Conservation (phyloP, 2,113 vertebrate genomes). For the Peromyscus californicus region DNA sequence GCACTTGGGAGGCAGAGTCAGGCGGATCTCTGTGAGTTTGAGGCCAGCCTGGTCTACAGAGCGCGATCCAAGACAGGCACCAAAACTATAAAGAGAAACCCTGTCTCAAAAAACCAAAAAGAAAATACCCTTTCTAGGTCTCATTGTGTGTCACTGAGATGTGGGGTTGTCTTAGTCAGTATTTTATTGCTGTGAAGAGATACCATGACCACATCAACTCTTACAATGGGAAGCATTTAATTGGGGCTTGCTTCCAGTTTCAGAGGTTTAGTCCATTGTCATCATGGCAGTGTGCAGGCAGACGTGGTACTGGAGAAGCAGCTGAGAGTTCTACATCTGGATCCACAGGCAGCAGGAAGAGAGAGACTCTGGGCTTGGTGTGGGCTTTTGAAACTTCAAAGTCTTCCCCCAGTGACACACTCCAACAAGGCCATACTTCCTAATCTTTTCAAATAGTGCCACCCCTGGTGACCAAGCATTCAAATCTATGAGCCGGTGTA, state of each 20-base stretch:
- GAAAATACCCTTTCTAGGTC: not conserved
- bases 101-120: too few relatives aligned
- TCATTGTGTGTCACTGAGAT: fast-evolving
- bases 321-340: not conserved
- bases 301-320: not conserved
- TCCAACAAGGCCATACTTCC: not conserved
- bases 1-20: too few relatives aligned
- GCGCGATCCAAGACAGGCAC: too few relatives aligned
- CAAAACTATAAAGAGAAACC: too few relatives aligned
- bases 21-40: too few relatives aligned
- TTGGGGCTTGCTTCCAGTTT: not conserved
- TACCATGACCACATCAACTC: not conserved
- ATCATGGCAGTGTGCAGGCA: not conserved
- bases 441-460: not conserved
- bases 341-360: not conserved
- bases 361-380: not conserved
- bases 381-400: not conserved
- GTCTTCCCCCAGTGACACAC: not conserved
- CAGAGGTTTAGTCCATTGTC: not conserved
- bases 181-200: not conserved
- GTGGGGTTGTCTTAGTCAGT: not conserved
- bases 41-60: too few relatives aligned
- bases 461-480: not conserved
- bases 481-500: not conserved
- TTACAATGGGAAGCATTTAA: not conserved